phyloP scores from a whole-genome alignment of 2,797 vertebrate genomes.

The Ispidina lecontei region DNA sequence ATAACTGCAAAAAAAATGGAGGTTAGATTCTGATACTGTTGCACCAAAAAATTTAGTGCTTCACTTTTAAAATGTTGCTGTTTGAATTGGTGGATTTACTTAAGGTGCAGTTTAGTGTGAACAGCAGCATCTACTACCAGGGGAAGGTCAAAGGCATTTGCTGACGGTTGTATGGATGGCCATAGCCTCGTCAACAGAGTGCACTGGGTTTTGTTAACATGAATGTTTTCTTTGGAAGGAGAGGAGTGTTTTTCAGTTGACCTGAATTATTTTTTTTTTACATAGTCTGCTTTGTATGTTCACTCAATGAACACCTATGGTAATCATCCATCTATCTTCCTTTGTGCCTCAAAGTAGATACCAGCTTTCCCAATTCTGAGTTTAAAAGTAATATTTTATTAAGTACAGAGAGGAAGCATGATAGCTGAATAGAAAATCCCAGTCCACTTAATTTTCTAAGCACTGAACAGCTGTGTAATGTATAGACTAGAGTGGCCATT shows the following conservation, averaged over 20 bases:
- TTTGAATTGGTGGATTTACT: background rate
- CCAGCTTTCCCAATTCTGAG: no score
- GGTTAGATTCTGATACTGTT: background rate
- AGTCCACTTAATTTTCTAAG: background rate
- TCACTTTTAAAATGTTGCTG: background rate
- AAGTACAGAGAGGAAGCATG: background rate
- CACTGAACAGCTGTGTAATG: background rate
- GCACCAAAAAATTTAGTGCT: background rate
- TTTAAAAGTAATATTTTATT: background rate
- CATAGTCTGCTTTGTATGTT: background rate
- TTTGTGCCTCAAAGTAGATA: background rate
- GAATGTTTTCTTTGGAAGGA: background rate
- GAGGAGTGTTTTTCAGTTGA: background rate
- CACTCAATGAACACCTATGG: background rate
- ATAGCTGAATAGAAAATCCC: background rate
- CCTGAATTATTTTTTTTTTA: background rate
- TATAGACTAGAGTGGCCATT: background rate
- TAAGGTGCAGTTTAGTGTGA: background rate
- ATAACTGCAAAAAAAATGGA: background rate
- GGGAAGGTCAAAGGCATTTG: background rate
- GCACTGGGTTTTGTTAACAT: rapidly evolving
- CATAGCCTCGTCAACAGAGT: background rate
- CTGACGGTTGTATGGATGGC: background rate
- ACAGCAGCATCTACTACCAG: background rate
- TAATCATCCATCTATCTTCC: background rate